phyloP scores from a whole-genome alignment of 1,140 invertebrate genomes.

The Camponotus vicinus region DNA sequence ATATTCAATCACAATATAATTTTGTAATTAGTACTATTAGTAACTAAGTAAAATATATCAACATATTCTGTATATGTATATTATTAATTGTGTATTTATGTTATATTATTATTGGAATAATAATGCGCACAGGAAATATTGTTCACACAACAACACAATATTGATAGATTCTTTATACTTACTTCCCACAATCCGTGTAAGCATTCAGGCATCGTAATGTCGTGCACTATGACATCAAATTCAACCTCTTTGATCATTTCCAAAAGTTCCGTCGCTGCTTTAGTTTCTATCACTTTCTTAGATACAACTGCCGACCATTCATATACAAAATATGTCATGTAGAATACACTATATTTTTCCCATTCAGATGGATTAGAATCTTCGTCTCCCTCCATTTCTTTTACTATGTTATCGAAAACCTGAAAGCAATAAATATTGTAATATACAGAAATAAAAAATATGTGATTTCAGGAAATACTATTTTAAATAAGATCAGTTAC shows the following conservation, averaged over 20 bases:
- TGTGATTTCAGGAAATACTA: too few relatives aligned
- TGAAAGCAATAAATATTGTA: slow-evolving; percentile 5
- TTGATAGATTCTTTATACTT: not conserved
- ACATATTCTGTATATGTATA: too few relatives aligned
- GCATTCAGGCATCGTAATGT: slow-evolving; percentile 25
- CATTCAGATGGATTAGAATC: not conserved
- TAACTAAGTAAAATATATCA: too few relatives aligned
- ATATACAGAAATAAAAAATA: too few relatives aligned
- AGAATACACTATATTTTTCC: not conserved
- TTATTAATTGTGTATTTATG: not conserved
- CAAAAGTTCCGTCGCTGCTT: slow-evolving; percentile 16
- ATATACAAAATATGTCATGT: not conserved
- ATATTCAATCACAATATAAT: too few relatives aligned
- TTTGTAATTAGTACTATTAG: too few relatives aligned
- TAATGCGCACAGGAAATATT: not conserved
- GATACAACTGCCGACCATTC: not conserved
- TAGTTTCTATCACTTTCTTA: slow-evolving; percentile 5
- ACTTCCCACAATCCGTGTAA: slow-evolving; percentile 47
- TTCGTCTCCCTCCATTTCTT: not conserved
- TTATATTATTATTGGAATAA: not conserved
- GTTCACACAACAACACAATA: not conserved
- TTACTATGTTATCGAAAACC: not conserved
- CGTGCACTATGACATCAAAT: slow-evolving; percentile 53
- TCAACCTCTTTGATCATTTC: slow-evolving; percentile 32
- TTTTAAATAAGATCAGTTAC: too few relatives aligned